Evolutionary conservation across 2,888 invertebrate genomes (phyloP).

Genomic region (Epistrophe eligans): DNA sequence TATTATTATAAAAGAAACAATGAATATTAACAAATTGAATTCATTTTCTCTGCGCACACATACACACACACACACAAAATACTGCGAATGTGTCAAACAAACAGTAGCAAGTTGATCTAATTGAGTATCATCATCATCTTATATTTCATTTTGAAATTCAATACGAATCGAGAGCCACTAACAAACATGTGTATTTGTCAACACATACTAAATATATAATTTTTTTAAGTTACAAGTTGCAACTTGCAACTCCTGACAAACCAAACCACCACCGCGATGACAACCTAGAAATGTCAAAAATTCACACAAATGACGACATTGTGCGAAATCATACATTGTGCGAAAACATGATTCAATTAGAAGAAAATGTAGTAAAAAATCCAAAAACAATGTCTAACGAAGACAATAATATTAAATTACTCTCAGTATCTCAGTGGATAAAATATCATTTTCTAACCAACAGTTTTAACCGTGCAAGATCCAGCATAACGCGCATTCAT

Average conservation of each 20-base stretch:
- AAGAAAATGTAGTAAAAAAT: constrained; percentile 25
- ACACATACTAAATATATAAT: constrained; percentile 35
- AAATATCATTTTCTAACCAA: constrained; percentile 52
- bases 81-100: constrained; percentile 53
- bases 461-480: constrained; percentile 44
- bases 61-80: constrained; percentile 18
- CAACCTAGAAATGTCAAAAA: constrained; percentile 74
- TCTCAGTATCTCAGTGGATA: constrained; percentile 41
- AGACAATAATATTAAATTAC: constrained; percentile 75
- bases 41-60: constrained; percentile 11
- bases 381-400: constrained; percentile 64
- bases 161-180: constrained; percentile 49
- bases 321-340: constrained; percentile 46
- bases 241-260: constrained; percentile 14
- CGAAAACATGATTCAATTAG: constrained; percentile 62
- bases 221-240: constrained; percentile 21
- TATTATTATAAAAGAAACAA: constrained; percentile 25
- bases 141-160: constrained; percentile 61
- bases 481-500: constrained; percentile 52
- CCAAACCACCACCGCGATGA: constrained; percentile 35
- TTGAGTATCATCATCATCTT: constrained; percentile 60
- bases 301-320: constrained; percentile 41
- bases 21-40: constrained; percentile 26
- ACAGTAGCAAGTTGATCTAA: constrained; percentile 72
- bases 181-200: constrained; percentile 49